Conservation (phyloP, 2,113 vertebrate species). For the Dolichallabes microphthalmus region DNA sequence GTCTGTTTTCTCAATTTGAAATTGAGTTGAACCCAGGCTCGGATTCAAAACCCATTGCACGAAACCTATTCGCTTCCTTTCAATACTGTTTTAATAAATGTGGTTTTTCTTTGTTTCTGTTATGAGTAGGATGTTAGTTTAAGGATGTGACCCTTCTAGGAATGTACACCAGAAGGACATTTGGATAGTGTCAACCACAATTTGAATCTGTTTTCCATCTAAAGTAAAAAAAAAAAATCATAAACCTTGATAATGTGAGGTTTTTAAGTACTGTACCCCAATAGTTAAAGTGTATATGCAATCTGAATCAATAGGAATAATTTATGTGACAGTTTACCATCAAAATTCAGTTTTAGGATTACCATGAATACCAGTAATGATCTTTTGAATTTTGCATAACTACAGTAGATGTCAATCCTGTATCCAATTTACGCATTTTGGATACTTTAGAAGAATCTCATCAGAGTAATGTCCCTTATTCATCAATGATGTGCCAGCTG, state of each 20-base stretch:
- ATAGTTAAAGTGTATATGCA: neutral
- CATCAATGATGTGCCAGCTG: neutral
- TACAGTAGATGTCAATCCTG: neutral
- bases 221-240: neutral
- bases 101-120: slow-evolving; percentile 68
- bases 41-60: slow-evolving; percentile 63
- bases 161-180: slow-evolving; percentile 61
- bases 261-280: neutral
- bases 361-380: neutral
- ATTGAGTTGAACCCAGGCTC: slow-evolving; percentile 60
- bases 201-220: slow-evolving; percentile 49
- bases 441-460: neutral
- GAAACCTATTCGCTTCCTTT: slow-evolving; percentile 63
- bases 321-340: neutral
- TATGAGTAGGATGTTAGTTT: slow-evolving; percentile 57
- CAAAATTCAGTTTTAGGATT: neutral
- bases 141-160: slow-evolving; percentile 67
- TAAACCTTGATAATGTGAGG: neutral
- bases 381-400: neutral
- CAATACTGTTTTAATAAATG: slow-evolving; percentile 69
- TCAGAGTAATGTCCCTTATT: neutral
- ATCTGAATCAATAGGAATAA: neutral
- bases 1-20: slow-evolving; percentile 72
- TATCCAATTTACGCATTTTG: neutral
- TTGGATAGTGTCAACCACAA: slow-evolving; percentile 55